Conservation (phyloP, 2,888 invertebrate genomes). For the Orthosia gothica region DNA sequence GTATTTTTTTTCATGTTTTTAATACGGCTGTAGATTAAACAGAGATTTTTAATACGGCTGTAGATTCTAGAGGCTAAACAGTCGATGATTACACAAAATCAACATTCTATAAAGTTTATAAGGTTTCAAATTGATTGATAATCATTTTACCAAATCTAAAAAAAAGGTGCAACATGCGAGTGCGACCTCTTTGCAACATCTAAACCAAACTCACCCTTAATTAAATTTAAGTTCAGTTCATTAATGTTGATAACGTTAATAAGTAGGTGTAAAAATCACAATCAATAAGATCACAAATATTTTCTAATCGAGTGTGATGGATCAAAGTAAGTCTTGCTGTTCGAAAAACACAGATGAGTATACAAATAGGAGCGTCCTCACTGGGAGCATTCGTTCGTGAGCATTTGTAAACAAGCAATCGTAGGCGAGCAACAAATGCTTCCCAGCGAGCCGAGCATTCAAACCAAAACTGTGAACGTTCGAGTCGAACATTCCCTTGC, state of each 20-base stretch:
- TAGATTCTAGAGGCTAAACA: neutral
- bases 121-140: conserved; percentile 8
- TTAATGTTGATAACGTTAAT: conserved; percentile 43
- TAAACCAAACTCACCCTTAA: conserved; percentile 31
- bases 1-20: too few species aligned
- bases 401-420: too few species aligned
- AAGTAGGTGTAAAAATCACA: conserved; percentile 65
- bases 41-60: too few species aligned
- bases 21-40: too few species aligned
- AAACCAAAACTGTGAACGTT: too few species aligned
- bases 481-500: too few species aligned
- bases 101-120: neutral
- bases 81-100: neutral
- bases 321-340: conserved; percentile 9
- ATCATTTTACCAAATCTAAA: neutral
- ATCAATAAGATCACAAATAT: conserved; percentile 65
- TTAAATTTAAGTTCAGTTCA: conserved; percentile 44
- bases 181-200: conserved; percentile 16
- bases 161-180: conserved; percentile 18
- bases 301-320: conserved; percentile 43
- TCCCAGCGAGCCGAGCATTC: too few species aligned
- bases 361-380: too few species aligned
- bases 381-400: too few species aligned
- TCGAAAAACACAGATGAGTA: conserved; percentile 1
- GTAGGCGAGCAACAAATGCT: too few species aligned